phyloP scores from a whole-genome alignment of 1,140 invertebrate species.

The Radopholus similis region DNA sequence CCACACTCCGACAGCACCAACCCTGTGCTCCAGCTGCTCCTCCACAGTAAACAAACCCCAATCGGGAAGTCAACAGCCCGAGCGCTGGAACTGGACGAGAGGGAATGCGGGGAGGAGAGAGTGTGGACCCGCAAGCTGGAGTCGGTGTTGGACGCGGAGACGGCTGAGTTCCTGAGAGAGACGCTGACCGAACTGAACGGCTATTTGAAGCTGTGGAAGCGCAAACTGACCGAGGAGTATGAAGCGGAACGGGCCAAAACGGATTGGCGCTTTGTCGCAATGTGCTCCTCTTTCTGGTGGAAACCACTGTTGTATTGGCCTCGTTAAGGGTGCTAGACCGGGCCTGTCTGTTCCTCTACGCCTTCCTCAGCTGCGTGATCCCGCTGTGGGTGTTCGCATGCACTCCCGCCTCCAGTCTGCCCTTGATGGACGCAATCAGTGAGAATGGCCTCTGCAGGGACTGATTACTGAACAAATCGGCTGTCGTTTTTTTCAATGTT shows the following conservation, averaged over 20 bases:
- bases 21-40: constrained; percentile 3
- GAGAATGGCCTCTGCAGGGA: too few species aligned
- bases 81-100: neutral
- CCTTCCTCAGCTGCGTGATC: constrained; percentile 5
- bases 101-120: too few species aligned
- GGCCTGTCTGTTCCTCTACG: constrained; percentile 34
- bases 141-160: constrained; percentile 4
- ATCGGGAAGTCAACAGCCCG: constrained; percentile 9
- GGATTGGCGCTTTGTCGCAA: constrained; percentile 34
- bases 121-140: too few species aligned
- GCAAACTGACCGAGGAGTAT: constrained; percentile 37
- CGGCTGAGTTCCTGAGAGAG: constrained; percentile 18
- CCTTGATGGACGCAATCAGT: too few species aligned
- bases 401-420: constrained; percentile 11
- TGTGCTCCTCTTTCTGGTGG: too few species aligned
- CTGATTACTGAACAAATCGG: too few species aligned
- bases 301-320: too few species aligned
- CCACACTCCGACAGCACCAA: constrained; percentile 4
- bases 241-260: constrained; percentile 35
- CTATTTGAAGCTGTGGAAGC: constrained; percentile 26
- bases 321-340: constrained; percentile 22
- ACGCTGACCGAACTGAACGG: constrained; percentile 34
- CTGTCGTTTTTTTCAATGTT: too few species aligned
- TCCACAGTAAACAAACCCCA: constrained; percentile 4
- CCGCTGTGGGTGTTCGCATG: constrained; percentile 13